Percentiles rank a stretch among this genome's conserved stretches.
Conservation (phyloP, 2,888 invertebrate genomes). For the Coelopa pilipes region DNA sequence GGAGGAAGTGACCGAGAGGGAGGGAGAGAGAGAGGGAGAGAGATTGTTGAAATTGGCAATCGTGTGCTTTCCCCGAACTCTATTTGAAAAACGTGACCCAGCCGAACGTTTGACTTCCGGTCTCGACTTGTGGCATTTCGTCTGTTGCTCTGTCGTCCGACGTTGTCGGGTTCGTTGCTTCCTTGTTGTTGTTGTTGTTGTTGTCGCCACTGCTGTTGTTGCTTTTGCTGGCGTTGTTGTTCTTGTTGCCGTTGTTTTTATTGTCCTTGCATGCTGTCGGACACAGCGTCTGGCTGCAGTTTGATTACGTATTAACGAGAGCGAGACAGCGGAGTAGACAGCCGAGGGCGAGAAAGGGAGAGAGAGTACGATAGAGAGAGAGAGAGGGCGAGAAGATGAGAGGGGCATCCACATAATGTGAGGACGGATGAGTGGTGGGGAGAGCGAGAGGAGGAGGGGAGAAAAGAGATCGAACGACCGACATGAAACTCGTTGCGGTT, state of each 20-base stretch:
- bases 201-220: too few relatives aligned
- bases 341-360: neutral
- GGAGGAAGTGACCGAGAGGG: too few relatives aligned
- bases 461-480: neutral
- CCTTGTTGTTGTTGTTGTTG: too few relatives aligned
- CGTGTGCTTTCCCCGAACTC: constrained; percentile 32
- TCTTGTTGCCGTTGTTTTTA: neutral
- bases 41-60: constrained; percentile 17
- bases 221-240: neutral
- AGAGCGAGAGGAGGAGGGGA: too few relatives aligned
- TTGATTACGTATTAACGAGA: constrained; percentile 24
- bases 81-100: constrained; percentile 48
- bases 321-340: neutral
- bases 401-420: too few relatives aligned
- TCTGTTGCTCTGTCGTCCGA: constrained; percentile 3
- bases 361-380: neutral
- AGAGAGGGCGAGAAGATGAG: too few relatives aligned
- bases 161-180: neutral
- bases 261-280: constrained; percentile 26
- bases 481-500: neutral
- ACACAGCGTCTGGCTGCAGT: constrained; percentile 15
- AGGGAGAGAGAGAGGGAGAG: neutral
- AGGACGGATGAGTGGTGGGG: too few relatives aligned
- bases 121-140: constrained; percentile 38
- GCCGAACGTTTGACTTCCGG: constrained; percentile 42